phyloP scores from a whole-genome alignment of 2,888 invertebrate genomes.

The Zygothrica quintamaculata region DNA sequence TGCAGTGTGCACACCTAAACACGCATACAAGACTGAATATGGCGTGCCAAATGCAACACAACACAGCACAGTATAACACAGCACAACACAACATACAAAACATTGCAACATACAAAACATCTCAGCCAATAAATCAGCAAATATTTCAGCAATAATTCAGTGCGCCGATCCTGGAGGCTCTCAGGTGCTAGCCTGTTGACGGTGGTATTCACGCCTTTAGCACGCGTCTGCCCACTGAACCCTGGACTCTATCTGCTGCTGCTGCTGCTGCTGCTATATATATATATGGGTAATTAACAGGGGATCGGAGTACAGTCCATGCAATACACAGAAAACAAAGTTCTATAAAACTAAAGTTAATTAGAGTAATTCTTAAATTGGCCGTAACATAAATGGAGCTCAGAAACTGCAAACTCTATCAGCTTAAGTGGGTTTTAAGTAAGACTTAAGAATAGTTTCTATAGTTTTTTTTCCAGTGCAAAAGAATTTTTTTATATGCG shows the following conservation, averaged over 20 bases:
- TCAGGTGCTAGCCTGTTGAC: slow-evolving; percentile 82
- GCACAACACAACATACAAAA: slow-evolving; percentile 54
- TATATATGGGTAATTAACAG: slow-evolving; percentile 64
- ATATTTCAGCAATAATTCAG: slow-evolving; percentile 81
- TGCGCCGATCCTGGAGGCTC: slow-evolving; percentile 24
- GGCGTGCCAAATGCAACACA: slow-evolving; percentile 64
- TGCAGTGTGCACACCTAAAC: slow-evolving; percentile 58
- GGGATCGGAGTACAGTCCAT: background rate
- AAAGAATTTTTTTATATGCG: slow-evolving; percentile 28
- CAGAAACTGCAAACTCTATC: too few relatives aligned
- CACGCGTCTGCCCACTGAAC: slow-evolving; percentile 56
- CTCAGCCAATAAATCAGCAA: slow-evolving; percentile 74
- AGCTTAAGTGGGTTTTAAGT: too few relatives aligned
- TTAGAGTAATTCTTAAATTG: too few relatives aligned
- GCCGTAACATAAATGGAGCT: too few relatives aligned
- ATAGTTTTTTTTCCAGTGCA: slow-evolving; percentile 31
- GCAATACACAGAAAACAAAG: slow-evolving; percentile 13
- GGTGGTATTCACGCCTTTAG: slow-evolving; percentile 81
- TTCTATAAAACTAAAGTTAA: too few relatives aligned
- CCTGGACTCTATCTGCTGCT: slow-evolving; percentile 25
- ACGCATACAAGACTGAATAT: slow-evolving; percentile 43
- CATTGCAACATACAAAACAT: slow-evolving; percentile 21
- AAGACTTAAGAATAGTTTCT: background rate
- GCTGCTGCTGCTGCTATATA: too few relatives aligned
- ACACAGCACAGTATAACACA: too few relatives aligned